These are phyloP conservation scores for Drosophila repletoides DNA, from an alignment of 1,140 invertebrate genomes.

Conservation along the genomic window DNA sequence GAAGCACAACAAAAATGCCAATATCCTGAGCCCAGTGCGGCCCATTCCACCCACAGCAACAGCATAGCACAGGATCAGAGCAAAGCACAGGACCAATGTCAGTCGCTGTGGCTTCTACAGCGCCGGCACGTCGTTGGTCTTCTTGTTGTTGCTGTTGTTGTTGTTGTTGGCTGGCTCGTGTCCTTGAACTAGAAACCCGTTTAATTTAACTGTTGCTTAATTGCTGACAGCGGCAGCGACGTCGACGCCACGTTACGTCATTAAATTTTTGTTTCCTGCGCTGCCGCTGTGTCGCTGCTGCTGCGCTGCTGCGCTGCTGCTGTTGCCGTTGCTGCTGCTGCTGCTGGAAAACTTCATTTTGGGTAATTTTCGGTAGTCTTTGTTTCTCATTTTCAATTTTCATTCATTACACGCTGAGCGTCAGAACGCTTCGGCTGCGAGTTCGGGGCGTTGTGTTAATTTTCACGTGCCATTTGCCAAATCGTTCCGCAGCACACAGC, in stretches of 20 bases:
- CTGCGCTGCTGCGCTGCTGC: slow-evolving; percentile 16
- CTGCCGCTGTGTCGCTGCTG: slow-evolving; percentile 4
- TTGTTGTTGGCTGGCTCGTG: slow-evolving; percentile 45
- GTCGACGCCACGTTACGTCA: slow-evolving; percentile 65
- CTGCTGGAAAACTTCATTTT: slow-evolving; percentile 73
- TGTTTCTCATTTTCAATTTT: slow-evolving; percentile 80
- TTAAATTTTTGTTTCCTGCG: slow-evolving; percentile 48
- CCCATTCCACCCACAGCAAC: neutral
- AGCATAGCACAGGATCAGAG: slow-evolving; percentile 15
- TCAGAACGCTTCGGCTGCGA: slow-evolving; percentile 10
- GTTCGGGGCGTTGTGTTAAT: slow-evolving; percentile 62
- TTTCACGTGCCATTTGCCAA: slow-evolving; percentile 52
- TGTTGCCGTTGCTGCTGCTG: slow-evolving; percentile 6
- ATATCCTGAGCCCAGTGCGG: neutral
- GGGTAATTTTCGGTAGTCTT: slow-evolving; percentile 69
- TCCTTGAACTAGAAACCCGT: slow-evolving; percentile 82
- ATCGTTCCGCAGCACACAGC: slow-evolving; percentile 42
- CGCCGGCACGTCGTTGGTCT: slow-evolving; percentile 30
- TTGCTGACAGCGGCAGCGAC: slow-evolving; percentile 69
- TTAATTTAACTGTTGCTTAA: slow-evolving; percentile 82
- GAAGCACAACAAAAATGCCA: slow-evolving; percentile 25
- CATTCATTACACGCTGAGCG: slow-evolving; percentile 63
- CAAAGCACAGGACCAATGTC: slow-evolving; percentile 9
- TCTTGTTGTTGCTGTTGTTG: slow-evolving; percentile 14
- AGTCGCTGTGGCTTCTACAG: slow-evolving; percentile 21